Percentiles rank a stretch among this genome's conserved stretches.
These are phyloP conservation scores for Maylandia zebra DNA, from an alignment of 2,113 vertebrate genomes.

Conservation along the genomic window DNA sequence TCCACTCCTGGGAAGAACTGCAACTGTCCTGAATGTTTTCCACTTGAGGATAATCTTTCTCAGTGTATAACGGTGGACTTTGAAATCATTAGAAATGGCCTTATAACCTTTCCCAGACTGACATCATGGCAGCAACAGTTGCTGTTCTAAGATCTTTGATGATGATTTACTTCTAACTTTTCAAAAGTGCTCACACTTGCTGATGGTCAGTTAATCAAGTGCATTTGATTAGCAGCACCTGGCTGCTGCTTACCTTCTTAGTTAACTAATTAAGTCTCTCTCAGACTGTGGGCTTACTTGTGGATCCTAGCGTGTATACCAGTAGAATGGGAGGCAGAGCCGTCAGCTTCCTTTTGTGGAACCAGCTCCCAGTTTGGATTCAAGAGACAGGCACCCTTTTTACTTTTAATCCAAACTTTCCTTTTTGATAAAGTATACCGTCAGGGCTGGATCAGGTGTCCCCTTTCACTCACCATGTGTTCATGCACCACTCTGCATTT, in stretches of 20 bases:
- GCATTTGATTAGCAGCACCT: no score
- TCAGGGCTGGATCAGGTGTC: neutral
- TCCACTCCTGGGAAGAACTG: neutral
- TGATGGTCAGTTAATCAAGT: no score
- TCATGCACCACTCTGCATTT: neutral
- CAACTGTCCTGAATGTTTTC: neutral
- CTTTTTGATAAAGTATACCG: no score
- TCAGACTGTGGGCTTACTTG: no score
- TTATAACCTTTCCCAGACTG: neutral
- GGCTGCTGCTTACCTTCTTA: no score
- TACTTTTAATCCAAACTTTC: no score
- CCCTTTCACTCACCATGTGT: neutral
- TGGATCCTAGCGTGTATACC: no score
- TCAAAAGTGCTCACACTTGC: neutral
- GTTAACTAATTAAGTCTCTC: no score
- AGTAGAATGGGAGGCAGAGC: no score
- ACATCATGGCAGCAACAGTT: neutral
- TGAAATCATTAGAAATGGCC: neutral
- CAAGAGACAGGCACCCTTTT: no score
- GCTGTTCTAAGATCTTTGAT: accelerated
- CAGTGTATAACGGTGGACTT: neutral
- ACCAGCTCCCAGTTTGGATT: no score
- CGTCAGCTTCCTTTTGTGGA: no score
- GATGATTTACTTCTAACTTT: neutral
- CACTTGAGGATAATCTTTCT: neutral